Evolutionary conservation across 2,113 vertebrate genomes (phyloP).

Genomic region (Boulengeromyrus knoepffleri): DNA sequence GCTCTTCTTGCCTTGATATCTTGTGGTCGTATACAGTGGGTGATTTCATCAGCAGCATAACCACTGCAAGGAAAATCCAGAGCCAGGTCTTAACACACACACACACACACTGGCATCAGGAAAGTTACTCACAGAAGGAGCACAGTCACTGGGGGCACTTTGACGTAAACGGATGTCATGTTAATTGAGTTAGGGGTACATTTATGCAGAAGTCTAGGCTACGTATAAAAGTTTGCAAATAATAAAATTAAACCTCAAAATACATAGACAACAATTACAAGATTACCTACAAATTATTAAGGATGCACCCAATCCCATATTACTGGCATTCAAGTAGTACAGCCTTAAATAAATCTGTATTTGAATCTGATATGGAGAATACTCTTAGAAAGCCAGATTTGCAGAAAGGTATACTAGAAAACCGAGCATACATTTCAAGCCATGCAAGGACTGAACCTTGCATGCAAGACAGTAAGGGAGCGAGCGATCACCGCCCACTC

Average conservation of each 20-base stretch:
- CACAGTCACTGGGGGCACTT: background rate
- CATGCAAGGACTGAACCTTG: background rate
- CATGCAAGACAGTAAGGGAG: background rate
- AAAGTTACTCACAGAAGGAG: background rate
- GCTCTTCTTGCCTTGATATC: slow-evolving; percentile 95
- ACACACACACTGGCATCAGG: background rate
- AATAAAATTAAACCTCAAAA: background rate
- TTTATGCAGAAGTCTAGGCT: background rate
- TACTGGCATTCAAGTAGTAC: background rate
- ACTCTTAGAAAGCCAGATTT: background rate
- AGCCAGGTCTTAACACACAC: background rate
- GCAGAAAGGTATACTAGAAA: background rate
- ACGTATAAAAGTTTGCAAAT: background rate
- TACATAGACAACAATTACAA: background rate
- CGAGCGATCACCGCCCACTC: background rate
- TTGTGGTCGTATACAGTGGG: slow-evolving; percentile 95
- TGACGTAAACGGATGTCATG: background rate
- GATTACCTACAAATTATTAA: background rate
- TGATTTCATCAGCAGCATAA: slow-evolving; percentile 96
- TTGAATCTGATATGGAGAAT: background rate
- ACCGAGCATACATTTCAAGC: background rate
- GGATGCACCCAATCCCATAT: background rate
- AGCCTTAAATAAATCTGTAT: background rate
- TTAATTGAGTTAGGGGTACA: background rate
- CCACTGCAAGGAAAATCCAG: slow-evolving; percentile 64